Evolutionary conservation across 2,888 invertebrate species (phyloP).

Genomic region (Holacanthella duospinosa): DNA sequence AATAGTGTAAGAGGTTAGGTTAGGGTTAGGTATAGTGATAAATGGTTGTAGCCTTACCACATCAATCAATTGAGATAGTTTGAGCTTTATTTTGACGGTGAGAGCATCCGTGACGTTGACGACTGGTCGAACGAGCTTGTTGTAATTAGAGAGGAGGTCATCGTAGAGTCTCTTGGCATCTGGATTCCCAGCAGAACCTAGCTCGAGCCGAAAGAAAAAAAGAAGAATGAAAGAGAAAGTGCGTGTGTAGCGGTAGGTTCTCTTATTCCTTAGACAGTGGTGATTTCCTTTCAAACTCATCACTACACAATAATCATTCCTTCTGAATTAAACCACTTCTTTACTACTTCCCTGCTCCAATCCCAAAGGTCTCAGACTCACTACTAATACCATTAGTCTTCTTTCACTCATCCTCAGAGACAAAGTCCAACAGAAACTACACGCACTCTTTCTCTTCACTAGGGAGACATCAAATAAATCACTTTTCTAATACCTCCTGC

Average conservation of each 20-base stretch:
- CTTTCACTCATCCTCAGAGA: no score
- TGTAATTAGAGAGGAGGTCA: constrained; percentile 75
- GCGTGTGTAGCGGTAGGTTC: not conserved
- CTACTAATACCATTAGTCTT: no score
- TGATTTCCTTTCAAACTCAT: constrained; percentile 3
- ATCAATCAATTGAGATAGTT: constrained; percentile 79
- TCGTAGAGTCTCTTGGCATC: constrained; percentile 80
- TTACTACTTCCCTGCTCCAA: no score
- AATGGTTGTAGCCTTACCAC: constrained; percentile 53
- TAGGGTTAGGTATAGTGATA: not conserved
- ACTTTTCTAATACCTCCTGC: no score
- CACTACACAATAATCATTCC: not conserved
- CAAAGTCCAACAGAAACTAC: no score
- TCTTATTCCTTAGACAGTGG: not conserved
- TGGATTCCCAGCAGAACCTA: constrained; percentile 76
- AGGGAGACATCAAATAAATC: no score
- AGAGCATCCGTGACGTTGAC: constrained; percentile 74
- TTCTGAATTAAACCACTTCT: not conserved
- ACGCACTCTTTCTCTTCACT: no score
- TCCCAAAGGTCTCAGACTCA: no score
- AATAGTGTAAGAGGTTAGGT: no score
- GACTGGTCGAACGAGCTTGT: constrained; percentile 75
- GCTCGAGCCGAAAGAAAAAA: constrained; percentile 35
- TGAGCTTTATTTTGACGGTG: constrained; percentile 74
- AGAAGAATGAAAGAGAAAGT: constrained; percentile 32